These are phyloP conservation scores for Didymodactylos carnosus DNA, from an alignment of 2,888 invertebrate species.

Conservation along the genomic window DNA sequence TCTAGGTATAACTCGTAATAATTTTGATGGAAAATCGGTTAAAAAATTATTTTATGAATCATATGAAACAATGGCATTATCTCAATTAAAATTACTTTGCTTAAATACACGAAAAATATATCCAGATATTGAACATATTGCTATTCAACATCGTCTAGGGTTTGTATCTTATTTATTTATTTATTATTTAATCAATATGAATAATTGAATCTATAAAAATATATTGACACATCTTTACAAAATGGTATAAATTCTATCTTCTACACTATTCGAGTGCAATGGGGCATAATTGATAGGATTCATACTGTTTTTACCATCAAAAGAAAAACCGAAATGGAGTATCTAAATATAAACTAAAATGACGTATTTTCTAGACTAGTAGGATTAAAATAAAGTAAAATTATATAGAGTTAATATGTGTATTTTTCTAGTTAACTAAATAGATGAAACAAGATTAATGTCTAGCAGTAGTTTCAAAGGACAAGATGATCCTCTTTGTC, in stretches of 20 bases:
- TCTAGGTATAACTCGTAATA: slow-evolving; percentile 31
- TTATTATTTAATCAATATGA: no score
- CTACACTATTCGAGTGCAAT: background rate
- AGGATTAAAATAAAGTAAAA: no score
- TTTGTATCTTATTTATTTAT: slow-evolving; percentile 17
- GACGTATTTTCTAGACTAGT: no score
- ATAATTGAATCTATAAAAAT: no score
- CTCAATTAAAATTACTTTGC: slow-evolving; percentile 59
- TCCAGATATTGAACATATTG: slow-evolving; percentile 53
- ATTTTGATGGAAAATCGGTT: slow-evolving; percentile 44
- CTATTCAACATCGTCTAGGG: slow-evolving; percentile 57
- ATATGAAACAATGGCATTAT: slow-evolving; percentile 71
- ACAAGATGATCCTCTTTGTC: no score
- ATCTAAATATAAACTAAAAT: no score
- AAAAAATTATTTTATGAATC: slow-evolving; percentile 73
- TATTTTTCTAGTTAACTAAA: no score
- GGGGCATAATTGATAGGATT: background rate
- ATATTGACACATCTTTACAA: no score
- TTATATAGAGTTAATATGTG: no score
- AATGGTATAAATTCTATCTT: no score
- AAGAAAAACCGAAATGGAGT: background rate
- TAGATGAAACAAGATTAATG: no score
- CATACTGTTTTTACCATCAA: background rate
- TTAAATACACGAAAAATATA: slow-evolving; percentile 51
- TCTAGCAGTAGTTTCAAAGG: no score